Conservation (phyloP, 2,797 vertebrate species). For the Philypnodon macrostomus region DNA sequence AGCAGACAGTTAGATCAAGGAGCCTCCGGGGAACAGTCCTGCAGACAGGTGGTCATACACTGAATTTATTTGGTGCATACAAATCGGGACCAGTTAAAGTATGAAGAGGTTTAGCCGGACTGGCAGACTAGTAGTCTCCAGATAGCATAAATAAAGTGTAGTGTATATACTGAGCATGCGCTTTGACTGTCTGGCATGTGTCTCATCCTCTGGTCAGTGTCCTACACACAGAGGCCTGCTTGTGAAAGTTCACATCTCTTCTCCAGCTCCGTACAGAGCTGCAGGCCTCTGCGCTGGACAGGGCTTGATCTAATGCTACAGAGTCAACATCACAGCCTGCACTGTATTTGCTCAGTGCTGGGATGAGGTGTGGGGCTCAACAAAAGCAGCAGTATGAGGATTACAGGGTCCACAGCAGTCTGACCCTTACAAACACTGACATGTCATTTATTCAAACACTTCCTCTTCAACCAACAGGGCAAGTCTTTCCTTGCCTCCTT, state of each 20-base stretch:
- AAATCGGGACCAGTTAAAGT: constrained; percentile 11
- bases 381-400: constrained; percentile 72
- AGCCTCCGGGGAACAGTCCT: constrained; percentile 8
- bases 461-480: constrained; percentile 30
- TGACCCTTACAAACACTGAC: constrained; percentile 74
- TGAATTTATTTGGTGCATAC: constrained; percentile 21
- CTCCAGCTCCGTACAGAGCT: constrained; percentile 45
- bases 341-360: constrained; percentile 69
- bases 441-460: constrained; percentile 65
- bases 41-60: constrained; percentile 10
- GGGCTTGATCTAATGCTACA: constrained; percentile 54
- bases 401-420: constrained; percentile 76
- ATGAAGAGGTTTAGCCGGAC: constrained; percentile 13
- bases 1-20: constrained; percentile 3
- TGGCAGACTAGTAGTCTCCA: constrained; percentile 12
- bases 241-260: constrained; percentile 81
- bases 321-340: constrained; percentile 71
- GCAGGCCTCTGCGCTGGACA: constrained; percentile 46
- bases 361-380: constrained; percentile 58
- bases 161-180: too few species aligned
- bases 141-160: constrained; percentile 26
- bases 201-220: constrained; percentile 61
- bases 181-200: constrained; percentile 27
- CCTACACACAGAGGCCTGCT: constrained; percentile 65
- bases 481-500: constrained; percentile 18